phyloP scores from a whole-genome alignment of 1,140 invertebrate species.

The Phthorimaea operculella region DNA sequence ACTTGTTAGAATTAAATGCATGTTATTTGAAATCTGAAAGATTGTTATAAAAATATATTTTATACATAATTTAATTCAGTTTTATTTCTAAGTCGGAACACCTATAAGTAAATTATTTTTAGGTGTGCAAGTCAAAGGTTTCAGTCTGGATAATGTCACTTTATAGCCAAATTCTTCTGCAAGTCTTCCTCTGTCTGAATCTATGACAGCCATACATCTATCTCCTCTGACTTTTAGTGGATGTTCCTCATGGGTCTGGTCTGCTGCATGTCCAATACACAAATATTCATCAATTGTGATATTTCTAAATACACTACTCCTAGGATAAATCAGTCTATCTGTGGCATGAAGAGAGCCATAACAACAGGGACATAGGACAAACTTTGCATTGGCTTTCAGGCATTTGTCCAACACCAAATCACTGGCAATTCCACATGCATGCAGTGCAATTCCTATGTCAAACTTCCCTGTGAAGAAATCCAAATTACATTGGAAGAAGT shows the following conservation, averaged over 20 bases:
- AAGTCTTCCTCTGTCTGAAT: slow-evolving; percentile 82
- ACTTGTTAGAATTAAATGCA: slow-evolving; percentile 18
- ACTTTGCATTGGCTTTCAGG: slow-evolving; percentile 77
- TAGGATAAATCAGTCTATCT: slow-evolving; percentile 79
- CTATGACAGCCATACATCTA: slow-evolving; percentile 87
- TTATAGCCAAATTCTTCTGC: slow-evolving; percentile 81
- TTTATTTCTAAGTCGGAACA: slow-evolving; percentile 45
- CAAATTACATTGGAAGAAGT: slow-evolving; percentile 87
- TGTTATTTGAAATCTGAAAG: slow-evolving; percentile 25
- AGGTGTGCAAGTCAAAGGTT: slow-evolving; percentile 85
- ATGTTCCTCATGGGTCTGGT: slow-evolving; percentile 84
- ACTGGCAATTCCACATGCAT: slow-evolving; percentile 95
- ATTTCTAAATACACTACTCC: slow-evolving; percentile 71
- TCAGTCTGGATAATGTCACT: slow-evolving; percentile 79
- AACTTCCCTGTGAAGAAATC: slow-evolving; percentile 84
- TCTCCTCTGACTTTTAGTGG: slow-evolving; percentile 63
- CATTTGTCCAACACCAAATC: slow-evolving; percentile 92
- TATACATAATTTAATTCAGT: not conserved
- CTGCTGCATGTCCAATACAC: slow-evolving; percentile 87
- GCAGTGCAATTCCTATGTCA: slow-evolving; percentile 87
- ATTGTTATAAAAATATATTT: slow-evolving; percentile 29
- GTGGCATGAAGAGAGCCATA: slow-evolving; percentile 87
- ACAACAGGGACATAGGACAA: slow-evolving; percentile 94
- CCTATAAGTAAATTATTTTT: slow-evolving; percentile 95
- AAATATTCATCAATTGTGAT: slow-evolving; percentile 77